phyloP scores from a whole-genome alignment of 1,140 invertebrate genomes.

The Doryteuthis pealeii region DNA sequence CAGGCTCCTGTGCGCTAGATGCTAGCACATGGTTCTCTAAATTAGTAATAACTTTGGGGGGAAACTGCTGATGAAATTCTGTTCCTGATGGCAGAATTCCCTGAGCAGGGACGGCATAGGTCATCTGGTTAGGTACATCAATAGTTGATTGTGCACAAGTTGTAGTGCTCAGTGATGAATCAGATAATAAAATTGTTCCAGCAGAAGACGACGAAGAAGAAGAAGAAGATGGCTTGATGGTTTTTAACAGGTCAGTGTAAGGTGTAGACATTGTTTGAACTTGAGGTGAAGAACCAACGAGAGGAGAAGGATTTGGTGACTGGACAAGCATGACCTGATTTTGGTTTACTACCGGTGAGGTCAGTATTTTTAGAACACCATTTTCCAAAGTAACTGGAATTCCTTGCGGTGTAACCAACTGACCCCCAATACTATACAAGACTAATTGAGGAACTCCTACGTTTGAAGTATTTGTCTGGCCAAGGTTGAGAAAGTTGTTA shows the following conservation, averaged over 20 bases:
- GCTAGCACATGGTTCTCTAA: neutral
- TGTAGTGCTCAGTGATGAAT: neutral
- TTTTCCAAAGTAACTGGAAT: constrained; percentile 37
- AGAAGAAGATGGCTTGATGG: neutral
- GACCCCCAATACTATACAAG: constrained; percentile 35
- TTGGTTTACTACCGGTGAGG: neutral
- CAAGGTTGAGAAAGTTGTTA: neutral
- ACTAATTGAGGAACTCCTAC: constrained; percentile 21
- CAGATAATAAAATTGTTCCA: neutral
- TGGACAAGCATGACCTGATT: constrained; percentile 2
- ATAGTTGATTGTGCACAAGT: neutral
- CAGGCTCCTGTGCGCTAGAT: neutral
- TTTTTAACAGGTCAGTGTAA: neutral
- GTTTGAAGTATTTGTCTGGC: neutral
- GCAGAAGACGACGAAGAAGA: neutral
- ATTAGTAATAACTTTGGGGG: neutral
- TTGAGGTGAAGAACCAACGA: neutral
- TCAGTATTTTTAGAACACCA: constrained; percentile 34
- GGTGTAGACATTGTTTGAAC: neutral
- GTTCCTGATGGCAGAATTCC: constrained; percentile 13
- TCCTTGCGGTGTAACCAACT: constrained; percentile 35
- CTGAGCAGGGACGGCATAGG: constrained; percentile 7
- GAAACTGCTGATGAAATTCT: neutral
- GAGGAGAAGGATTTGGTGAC: neutral
- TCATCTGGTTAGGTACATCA: neutral